Evolutionary conservation across 2,888 invertebrate species (phyloP).

Genomic region (Agrilus cyanescens): DNA sequence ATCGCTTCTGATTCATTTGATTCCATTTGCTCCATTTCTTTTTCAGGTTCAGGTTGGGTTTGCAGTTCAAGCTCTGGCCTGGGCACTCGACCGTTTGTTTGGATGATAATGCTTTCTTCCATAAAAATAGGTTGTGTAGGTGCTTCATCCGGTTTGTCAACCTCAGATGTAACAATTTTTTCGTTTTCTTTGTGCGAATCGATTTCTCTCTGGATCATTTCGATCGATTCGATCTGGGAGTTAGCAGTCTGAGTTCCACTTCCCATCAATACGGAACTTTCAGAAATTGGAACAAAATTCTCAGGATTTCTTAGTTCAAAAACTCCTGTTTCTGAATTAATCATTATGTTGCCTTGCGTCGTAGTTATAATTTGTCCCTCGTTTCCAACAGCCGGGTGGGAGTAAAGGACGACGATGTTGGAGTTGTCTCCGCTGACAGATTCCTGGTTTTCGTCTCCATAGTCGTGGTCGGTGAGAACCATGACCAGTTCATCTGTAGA

Average conservation of each 20-base stretch:
- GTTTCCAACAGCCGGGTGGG: constrained; percentile 45
- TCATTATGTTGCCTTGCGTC: constrained; percentile 34
- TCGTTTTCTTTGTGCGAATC: constrained; percentile 20
- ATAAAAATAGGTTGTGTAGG: neutral
- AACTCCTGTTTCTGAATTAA: constrained; percentile 34
- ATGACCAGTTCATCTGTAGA: constrained; percentile 49
- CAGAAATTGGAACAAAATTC: constrained; percentile 21
- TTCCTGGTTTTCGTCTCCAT: constrained; percentile 42
- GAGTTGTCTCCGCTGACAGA: constrained; percentile 40
- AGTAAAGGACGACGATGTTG: constrained; percentile 52
- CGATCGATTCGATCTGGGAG: constrained; percentile 32
- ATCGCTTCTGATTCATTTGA: neutral
- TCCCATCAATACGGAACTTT: constrained; percentile 19
- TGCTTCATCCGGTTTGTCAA: neutral
- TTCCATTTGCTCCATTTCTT: constrained; percentile 1
- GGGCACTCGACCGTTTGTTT: neutral
- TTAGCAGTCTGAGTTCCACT: constrained; percentile 17
- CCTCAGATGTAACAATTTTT: neutral
- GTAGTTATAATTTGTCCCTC: constrained; percentile 42
- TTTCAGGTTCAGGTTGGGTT: neutral
- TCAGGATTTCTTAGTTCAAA: constrained; percentile 29
- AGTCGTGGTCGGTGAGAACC: constrained; percentile 49
- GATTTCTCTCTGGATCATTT: constrained; percentile 34
- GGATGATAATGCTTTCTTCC: neutral
- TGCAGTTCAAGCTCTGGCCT: neutral